Conservation (phyloP, 2,888 invertebrate genomes). For the Platycheirus albimanus region DNA sequence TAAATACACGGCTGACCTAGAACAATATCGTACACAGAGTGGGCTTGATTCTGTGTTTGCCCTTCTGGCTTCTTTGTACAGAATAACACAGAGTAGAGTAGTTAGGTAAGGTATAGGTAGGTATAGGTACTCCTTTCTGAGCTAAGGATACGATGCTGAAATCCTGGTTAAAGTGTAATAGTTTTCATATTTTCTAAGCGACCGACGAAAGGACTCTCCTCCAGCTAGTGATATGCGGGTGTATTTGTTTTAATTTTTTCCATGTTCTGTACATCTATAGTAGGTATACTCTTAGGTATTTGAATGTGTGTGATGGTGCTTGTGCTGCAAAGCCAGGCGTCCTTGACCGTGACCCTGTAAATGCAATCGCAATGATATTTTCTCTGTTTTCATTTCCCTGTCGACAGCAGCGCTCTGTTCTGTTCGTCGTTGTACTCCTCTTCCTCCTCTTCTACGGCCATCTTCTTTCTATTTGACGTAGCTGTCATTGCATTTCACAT, state of each 20-base stretch:
- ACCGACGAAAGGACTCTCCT: slow-evolving; percentile 45
- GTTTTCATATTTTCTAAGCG: slow-evolving; percentile 69
- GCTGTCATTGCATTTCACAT: slow-evolving; percentile 65
- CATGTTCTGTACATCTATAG: neutral
- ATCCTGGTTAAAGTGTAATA: slow-evolving; percentile 53
- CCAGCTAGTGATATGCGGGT: slow-evolving; percentile 38
- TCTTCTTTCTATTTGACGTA: slow-evolving; percentile 49
- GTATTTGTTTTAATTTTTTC: slow-evolving; percentile 43
- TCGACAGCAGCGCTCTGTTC: slow-evolving; percentile 23
- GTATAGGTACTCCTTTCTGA: too few relatives aligned
- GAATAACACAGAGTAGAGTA: slow-evolving; percentile 18
- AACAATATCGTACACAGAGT: too few relatives aligned
- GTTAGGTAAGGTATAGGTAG: too few relatives aligned
- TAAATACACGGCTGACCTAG: slow-evolving; percentile 49
- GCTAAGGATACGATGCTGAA: slow-evolving; percentile 28
- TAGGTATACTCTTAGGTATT: slow-evolving; percentile 13
- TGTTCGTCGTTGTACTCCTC: too few relatives aligned
- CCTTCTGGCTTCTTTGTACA: slow-evolving; percentile 31
- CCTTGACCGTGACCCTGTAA: slow-evolving; percentile 72
- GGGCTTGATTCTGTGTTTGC: slow-evolving; percentile 23
- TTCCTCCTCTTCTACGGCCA: neutral
- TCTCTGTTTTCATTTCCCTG: slow-evolving; percentile 61
- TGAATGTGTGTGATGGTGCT: slow-evolving; percentile 31
- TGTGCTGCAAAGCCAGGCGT: slow-evolving; percentile 16
- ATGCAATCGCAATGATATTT: slow-evolving; percentile 67